phyloP scores from a whole-genome alignment of 2,113 vertebrate genomes.

The Pagrus major region DNA sequence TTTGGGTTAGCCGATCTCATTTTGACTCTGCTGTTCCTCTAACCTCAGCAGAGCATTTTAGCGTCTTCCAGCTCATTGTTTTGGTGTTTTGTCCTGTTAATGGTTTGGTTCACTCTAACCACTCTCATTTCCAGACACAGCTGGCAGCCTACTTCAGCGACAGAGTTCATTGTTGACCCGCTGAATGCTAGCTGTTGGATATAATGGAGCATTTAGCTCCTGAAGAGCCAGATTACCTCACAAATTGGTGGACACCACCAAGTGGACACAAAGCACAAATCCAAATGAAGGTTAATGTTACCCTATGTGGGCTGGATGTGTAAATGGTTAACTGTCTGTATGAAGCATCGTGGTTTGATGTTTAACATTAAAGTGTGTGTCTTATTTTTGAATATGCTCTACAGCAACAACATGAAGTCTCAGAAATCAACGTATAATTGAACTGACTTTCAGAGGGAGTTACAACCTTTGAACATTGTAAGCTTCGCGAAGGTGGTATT shows the following conservation, averaged over 20 bases:
- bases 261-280: not conserved
- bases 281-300: not conserved
- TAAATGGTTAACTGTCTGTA: not conserved
- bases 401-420: slow-evolving; percentile 3
- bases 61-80: not conserved
- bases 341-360: not conserved
- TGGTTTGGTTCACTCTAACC: not conserved
- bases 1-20: not conserved
- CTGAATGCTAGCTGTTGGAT: not conserved
- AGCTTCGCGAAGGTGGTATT: slow-evolving; percentile 8
- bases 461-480: slow-evolving; percentile 7
- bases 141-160: not conserved
- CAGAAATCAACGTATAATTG: not conserved
- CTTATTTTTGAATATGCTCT: not conserved
- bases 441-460: not conserved
- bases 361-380: not conserved
- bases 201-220: not conserved
- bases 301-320: not conserved
- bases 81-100: not conserved
- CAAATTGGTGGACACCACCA: not conserved
- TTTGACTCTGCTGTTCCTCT: not conserved
- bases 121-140: not conserved
- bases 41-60: not conserved
- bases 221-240: not conserved
- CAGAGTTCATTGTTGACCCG: not conserved